phyloP scores from a whole-genome alignment of 92 coral and sea anemone genomes.

The Palythoa grandis region DNA sequence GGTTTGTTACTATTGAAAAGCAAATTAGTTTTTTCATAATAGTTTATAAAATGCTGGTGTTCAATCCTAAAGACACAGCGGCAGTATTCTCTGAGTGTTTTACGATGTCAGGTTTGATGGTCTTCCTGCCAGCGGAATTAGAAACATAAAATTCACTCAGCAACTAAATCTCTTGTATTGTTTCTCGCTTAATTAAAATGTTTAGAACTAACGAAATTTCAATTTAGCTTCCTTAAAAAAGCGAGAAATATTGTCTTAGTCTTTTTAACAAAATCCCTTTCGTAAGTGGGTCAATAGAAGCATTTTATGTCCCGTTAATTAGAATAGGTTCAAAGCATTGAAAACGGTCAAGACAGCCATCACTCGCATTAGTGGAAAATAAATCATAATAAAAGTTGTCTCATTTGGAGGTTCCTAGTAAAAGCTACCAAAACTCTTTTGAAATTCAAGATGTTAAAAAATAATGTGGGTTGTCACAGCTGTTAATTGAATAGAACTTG shows the following conservation, averaged over 20 bases:
- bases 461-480: slow-evolving; percentile 3
- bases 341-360: background rate
- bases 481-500: slow-evolving; percentile 8
- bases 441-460: background rate
- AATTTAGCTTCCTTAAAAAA: background rate
- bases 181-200: background rate
- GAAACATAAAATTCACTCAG: background rate
- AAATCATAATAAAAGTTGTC: slow-evolving; percentile 1
- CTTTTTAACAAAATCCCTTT: background rate
- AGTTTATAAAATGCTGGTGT: no score
- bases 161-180: background rate
- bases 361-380: background rate
- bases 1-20: background rate
- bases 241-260: background rate
- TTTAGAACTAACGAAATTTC: background rate
- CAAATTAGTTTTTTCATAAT: background rate
- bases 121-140: background rate
- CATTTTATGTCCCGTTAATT: slow-evolving; percentile 6
- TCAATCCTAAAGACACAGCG: background rate
- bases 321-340: background rate
- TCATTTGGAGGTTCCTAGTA: background rate
- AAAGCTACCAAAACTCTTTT: background rate
- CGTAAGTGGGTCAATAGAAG: slow-evolving; percentile 22
- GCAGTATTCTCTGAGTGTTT: background rate
- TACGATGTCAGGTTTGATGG: background rate